These are phyloP conservation scores for Nibea albiflora DNA, from an alignment of 2,113 vertebrate genomes.

Conservation along the genomic window DNA sequence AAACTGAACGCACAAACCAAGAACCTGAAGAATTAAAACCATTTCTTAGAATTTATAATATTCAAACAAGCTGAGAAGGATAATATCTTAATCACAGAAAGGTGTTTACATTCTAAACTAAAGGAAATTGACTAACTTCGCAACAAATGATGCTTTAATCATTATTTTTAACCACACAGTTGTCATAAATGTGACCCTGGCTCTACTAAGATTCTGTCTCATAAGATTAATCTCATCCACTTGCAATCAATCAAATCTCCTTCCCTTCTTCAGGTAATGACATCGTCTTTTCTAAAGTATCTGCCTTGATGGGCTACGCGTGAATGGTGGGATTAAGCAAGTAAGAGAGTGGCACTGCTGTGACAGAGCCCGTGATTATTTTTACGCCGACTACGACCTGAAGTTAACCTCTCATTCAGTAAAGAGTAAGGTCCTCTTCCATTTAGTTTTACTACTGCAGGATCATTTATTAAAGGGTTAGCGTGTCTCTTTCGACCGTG, in stretches of 20 bases:
- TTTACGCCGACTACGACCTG: background rate
- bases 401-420: conserved; percentile 29
- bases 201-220: background rate
- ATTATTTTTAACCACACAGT: background rate
- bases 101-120: background rate
- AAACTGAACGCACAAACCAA: background rate
- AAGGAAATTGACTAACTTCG: background rate
- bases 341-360: background rate
- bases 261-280: background rate
- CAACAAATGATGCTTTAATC: background rate
- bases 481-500: conserved; percentile 11
- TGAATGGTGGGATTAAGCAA: background rate
- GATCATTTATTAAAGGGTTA: conserved; percentile 38
- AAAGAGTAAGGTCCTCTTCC: background rate
- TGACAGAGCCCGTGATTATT: conserved; percentile 12
- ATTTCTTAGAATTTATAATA: background rate
- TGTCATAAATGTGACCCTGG: background rate
- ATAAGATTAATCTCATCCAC: background rate
- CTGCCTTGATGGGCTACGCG: background rate
- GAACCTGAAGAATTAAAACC: background rate
- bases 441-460: conserved; percentile 12
- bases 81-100: background rate
- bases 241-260: background rate
- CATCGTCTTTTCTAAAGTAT: conserved; percentile 6
- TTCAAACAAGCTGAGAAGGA: background rate